Base-by-base conservation (phyloP, 2,797 vertebrate species). In the Ficedula albicollis region DNA sequence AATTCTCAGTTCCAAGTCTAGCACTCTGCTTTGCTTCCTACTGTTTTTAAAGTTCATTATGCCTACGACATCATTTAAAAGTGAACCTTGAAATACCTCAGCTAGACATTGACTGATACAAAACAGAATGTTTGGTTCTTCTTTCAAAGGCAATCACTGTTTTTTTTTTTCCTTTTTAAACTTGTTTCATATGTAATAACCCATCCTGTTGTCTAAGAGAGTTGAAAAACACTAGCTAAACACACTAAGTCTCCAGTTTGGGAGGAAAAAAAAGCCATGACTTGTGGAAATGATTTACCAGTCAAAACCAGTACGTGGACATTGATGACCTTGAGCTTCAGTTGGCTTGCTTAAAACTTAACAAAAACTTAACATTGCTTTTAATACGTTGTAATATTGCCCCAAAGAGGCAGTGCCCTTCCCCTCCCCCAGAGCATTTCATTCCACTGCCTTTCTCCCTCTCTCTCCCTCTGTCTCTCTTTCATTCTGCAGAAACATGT, bases 401-500 rank as follows among this genome's bases (percentile, higher is more conserved):
- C 75, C 85, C 62, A 41, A 84, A 92, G 73, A 93, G 70, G 68
- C 17, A 27, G 38, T 72, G 66, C 27, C 58, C 72, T 79, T 69
- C 74, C 95, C 92, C 76, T 84, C 78, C 87, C 95, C 94, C 93
- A 84, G 95, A 88, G 83, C 96, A 93, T 96, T 88, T 96, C 90
- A 90, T 93, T 93, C 81, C 90, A 76, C 90, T 96, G 52, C 95
- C 91, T 96, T 72, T 95, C 90, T 95, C 91, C 73, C 88, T 85
- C 63, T 70, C 69, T 80, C 87, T 89, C 58, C 72, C 90, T 91
- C 51, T 80, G 84, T 95, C 58, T 88, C 58, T 97, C 86, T 97
- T 82, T 96, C 90, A 87, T 96, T 83, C 97, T 95, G 95, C 98
- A 99, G 99, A 99, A 98, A 99, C 99, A 25, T 99, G 99, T 66